Evolutionary conservation across 1,140 invertebrate species (phyloP).

Genomic region (Drosophila setifemur): DNA sequence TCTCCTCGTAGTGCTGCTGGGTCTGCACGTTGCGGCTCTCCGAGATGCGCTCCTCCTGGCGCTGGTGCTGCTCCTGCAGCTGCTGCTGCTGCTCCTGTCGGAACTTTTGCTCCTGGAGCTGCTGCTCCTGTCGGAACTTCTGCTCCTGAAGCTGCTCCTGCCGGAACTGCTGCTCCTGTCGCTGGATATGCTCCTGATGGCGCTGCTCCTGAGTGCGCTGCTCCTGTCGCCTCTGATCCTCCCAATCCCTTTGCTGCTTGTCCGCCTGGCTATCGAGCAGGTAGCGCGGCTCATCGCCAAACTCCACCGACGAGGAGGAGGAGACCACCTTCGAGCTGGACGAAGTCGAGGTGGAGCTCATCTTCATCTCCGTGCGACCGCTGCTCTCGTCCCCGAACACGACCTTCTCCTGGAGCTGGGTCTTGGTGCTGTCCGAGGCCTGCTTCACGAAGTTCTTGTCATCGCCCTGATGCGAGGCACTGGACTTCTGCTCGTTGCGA

Average conservation of each 20-base stretch:
- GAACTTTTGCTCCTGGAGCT: constrained; percentile 10
- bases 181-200: constrained; percentile 28
- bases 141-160: constrained; percentile 46
- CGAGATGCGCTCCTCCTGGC: constrained; percentile 57
- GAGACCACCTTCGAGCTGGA: constrained; percentile 73
- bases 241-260: constrained; percentile 18
- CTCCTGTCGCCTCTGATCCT: constrained; percentile 36
- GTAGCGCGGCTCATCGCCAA: constrained; percentile 60
- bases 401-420: constrained; percentile 85
- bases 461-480: constrained; percentile 85
- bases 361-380: constrained; percentile 75
- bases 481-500: constrained; percentile 84
- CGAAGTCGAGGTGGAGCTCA: constrained; percentile 67
- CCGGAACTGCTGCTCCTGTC: constrained; percentile 33
- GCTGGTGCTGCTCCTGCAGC: constrained; percentile 14
- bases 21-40: constrained; percentile 75
- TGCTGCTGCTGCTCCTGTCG: constrained; percentile 33
- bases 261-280: constrained; percentile 48
- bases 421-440: constrained; percentile 84
- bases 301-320: constrained; percentile 67
- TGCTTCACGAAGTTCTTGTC: constrained; percentile 85
- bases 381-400: constrained; percentile 83
- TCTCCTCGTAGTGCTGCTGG: constrained; percentile 70
- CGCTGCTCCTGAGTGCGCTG: constrained; percentile 46
- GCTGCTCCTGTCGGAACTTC: constrained; percentile 36